Conservation (phyloP, 2,113 vertebrate genomes). For the Amazona guildingii region DNA sequence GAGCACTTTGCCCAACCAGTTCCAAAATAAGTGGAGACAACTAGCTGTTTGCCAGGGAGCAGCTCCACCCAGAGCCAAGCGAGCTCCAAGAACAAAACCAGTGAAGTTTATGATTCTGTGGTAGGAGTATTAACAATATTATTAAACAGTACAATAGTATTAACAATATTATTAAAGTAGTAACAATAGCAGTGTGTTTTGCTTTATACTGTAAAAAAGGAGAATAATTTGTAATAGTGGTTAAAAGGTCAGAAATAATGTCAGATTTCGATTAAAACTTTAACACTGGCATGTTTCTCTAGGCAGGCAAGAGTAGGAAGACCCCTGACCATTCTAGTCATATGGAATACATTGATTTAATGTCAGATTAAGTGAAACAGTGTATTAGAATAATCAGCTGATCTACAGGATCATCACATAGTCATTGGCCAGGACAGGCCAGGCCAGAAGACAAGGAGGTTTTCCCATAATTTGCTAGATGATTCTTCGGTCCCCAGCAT, state of each 20-base stretch:
- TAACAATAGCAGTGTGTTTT: background rate
- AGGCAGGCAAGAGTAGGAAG: background rate
- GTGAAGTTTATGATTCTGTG: background rate
- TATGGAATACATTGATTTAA: background rate
- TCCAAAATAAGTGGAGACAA: background rate
- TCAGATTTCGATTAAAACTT: background rate
- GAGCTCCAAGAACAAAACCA: background rate
- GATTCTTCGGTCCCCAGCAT: background rate
- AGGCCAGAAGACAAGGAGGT: background rate
- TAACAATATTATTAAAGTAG: too few relatives aligned
- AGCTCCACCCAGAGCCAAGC: background rate
- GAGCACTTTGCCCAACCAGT: background rate
- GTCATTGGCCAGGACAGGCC: background rate
- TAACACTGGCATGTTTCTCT: background rate
- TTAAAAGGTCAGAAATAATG: background rate
- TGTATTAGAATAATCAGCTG: background rate
- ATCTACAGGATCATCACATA: background rate
- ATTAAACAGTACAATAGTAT: too few relatives aligned
- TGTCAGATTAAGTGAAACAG: background rate
- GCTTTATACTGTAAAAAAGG: background rate
- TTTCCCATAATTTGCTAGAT: background rate
- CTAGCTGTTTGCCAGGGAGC: background rate
- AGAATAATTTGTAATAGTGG: background rate
- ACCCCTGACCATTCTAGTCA: background rate
- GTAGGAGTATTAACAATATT: background rate